Conservation (phyloP, 2,888 invertebrate genomes). For the Cephus runcator region DNA sequence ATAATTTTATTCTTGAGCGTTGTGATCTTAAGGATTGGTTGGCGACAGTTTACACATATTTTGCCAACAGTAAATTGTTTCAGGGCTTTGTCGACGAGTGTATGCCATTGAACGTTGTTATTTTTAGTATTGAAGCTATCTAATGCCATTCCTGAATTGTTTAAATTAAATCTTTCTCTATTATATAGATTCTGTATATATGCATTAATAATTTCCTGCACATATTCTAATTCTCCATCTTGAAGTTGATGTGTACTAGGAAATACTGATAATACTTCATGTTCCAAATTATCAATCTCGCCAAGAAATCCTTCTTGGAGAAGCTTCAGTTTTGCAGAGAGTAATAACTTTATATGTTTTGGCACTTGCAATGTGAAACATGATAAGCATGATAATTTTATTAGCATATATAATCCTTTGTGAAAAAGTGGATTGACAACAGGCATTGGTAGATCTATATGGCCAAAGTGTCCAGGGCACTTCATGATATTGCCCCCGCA, state of each 20-base stretch:
- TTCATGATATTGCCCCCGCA: constrained; percentile 75
- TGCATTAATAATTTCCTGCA: constrained; percentile 67
- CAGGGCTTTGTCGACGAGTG: constrained; percentile 66
- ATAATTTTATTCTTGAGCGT: constrained; percentile 73
- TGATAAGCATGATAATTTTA: constrained; percentile 76
- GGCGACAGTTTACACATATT: constrained; percentile 70
- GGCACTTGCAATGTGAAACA: constrained; percentile 78
- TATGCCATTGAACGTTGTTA: constrained; percentile 67
- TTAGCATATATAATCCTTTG: constrained; percentile 75
- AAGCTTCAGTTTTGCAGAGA: constrained; percentile 77
- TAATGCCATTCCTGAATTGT: constrained; percentile 61
- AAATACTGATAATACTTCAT: constrained; percentile 52
- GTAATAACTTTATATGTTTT: constrained; percentile 69
- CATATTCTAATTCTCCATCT: constrained; percentile 54
- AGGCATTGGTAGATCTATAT: constrained; percentile 89
- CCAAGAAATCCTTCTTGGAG: constrained; percentile 80
- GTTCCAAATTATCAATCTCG: constrained; percentile 77
- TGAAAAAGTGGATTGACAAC: constrained; percentile 93
- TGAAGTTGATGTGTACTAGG: constrained; percentile 41
- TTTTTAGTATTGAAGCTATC: constrained; percentile 63
- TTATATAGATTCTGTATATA: constrained; percentile 56
- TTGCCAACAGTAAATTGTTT: constrained; percentile 66
- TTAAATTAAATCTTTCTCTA: constrained; percentile 45
- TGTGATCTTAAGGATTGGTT: constrained; percentile 69
- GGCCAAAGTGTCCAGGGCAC: constrained; percentile 95